Percentiles rank a stretch among this genome's conserved stretches.
Conservation (phyloP, 2,797 vertebrate species). For the Silurus aristotelis region DNA sequence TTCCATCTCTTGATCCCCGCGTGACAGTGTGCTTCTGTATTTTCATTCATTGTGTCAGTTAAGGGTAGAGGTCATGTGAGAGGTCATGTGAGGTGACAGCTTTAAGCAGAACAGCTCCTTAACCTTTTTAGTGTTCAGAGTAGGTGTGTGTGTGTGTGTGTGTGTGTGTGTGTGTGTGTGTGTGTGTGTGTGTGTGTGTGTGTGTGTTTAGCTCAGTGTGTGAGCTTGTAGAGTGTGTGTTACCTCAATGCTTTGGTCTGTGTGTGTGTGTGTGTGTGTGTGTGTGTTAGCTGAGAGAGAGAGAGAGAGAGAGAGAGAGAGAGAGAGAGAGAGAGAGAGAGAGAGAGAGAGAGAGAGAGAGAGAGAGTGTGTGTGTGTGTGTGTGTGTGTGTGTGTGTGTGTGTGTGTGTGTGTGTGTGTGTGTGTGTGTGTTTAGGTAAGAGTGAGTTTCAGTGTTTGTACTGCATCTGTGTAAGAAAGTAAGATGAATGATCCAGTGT, state of each 20-base stretch:
- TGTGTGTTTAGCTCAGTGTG: background rate
- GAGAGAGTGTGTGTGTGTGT: background rate
- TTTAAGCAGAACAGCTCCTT: slow-evolving; percentile 81
- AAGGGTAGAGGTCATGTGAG: slow-evolving; percentile 78
- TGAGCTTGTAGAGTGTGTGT: background rate
- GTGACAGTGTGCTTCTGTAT: slow-evolving; percentile 66
- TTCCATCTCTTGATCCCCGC: no score
- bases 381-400: slow-evolving; percentile 65
- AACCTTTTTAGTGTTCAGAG: slow-evolving; percentile 72
- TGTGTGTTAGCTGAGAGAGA: slow-evolving; percentile 75
- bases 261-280: background rate
- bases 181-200: slow-evolving; percentile 67
- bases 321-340: no score
- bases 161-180: slow-evolving; percentile 60
- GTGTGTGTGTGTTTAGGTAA: background rate
- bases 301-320: no score
- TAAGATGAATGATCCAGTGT: slow-evolving; percentile 89
- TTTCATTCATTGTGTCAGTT: slow-evolving; percentile 77
- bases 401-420: slow-evolving; percentile 49
- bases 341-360: no score
- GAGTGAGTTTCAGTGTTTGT: background rate
- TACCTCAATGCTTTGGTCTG: no score
- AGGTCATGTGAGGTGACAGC: slow-evolving; percentile 84
- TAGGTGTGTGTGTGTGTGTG: background rate
- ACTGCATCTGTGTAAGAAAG: slow-evolving; percentile 73